Evolutionary conservation across 2,888 invertebrate genomes (phyloP).

Genomic region (Dicyrtoma fusca): DNA sequence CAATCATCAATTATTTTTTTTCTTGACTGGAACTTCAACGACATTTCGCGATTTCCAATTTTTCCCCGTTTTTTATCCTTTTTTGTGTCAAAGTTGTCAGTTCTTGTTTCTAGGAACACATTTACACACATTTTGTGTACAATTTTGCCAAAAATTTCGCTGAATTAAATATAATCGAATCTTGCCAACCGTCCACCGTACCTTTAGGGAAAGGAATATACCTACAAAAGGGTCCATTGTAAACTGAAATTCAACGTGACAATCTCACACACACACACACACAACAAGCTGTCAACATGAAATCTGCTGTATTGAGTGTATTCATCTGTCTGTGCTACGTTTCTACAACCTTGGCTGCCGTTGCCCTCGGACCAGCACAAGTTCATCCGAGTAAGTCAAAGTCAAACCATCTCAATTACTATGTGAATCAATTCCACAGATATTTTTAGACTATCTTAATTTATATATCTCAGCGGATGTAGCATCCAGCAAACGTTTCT

Average conservation of each 20-base stretch:
- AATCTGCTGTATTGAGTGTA: constrained; percentile 34
- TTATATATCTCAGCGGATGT: too few species aligned
- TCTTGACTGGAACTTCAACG: not conserved
- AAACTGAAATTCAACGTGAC: not conserved
- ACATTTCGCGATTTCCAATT: not conserved
- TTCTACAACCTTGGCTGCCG: constrained; percentile 47
- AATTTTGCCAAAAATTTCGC: constrained; percentile 1
- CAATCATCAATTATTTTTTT: too few species aligned
- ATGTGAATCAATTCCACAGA: not conserved
- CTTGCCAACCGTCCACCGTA: too few species aligned
- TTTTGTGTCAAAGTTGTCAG: not conserved
- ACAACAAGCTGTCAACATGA: constrained; percentile 38
- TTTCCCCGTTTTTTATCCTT: not conserved
- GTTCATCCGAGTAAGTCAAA: constrained; percentile 53
- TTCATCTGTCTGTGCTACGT: constrained; percentile 43
- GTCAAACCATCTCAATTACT: not conserved
- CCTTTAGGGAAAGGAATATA: too few species aligned
- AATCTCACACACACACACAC: not conserved
- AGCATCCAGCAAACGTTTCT: too few species aligned
- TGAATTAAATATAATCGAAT: too few species aligned
- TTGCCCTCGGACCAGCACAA: constrained; percentile 52
- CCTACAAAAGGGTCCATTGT: too few species aligned
- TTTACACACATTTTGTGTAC: not conserved
- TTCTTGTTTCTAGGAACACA: not conserved
- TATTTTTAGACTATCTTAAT: too few species aligned